Evolutionary conservation across 2,113 vertebrate genomes (phyloP).

Genomic region (Pelecanoides urinatrix): DNA sequence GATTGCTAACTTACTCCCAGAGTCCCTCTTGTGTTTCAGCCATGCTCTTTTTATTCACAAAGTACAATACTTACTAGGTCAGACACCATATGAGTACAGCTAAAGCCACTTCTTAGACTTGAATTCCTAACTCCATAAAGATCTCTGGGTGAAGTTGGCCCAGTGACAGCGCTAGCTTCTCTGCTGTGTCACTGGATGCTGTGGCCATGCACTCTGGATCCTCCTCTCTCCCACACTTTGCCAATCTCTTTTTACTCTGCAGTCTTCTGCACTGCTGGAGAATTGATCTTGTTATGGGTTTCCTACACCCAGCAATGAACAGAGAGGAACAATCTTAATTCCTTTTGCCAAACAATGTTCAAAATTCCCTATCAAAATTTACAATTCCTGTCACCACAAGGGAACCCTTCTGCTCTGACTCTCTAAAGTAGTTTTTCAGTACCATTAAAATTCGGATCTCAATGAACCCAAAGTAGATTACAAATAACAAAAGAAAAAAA

Average conservation of each 20-base stretch:
- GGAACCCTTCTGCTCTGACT: neutral
- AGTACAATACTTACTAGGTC: neutral
- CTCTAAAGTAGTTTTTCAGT: neutral
- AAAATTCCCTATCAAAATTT: neutral
- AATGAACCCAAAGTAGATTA: neutral
- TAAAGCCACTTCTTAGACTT: neutral
- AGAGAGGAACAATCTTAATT: neutral
- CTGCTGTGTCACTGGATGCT: neutral
- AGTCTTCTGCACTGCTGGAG: neutral
- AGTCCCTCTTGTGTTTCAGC: neutral
- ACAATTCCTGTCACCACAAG: neutral
- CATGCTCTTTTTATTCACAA: neutral
- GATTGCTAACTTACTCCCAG: neutral
- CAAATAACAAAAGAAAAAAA: neutral
- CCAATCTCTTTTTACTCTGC: neutral
- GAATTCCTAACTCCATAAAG: neutral
- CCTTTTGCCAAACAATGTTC: neutral
- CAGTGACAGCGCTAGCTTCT: neutral
- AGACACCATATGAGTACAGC: neutral
- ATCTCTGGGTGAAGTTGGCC: neutral
- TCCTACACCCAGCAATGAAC: fast-evolving
- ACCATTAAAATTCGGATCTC: neutral
- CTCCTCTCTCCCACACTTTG: neutral
- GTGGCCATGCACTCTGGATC: neutral
- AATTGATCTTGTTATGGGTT: neutral